These are phyloP conservation scores for Glyptemys insculpta DNA, from an alignment of 2,797 vertebrate genomes.

Conservation along the genomic window DNA sequence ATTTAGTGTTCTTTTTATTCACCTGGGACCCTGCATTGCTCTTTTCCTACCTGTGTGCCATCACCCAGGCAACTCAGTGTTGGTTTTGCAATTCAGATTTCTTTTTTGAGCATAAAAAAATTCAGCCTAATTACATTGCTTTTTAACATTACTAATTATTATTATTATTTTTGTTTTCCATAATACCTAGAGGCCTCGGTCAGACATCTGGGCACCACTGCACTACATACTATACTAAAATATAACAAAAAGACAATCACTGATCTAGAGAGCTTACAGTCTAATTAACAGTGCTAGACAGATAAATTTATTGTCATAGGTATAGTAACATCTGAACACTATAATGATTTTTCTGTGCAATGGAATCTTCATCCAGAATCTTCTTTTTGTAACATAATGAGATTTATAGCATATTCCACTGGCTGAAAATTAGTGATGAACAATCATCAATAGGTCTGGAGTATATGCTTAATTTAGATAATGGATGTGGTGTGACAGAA, in stretches of 20 bases:
- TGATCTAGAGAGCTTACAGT: not conserved
- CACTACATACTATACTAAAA: not conserved
- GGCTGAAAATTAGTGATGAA: not conserved
- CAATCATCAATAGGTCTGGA: not conserved
- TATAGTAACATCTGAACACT: not conserved
- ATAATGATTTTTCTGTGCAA: not conserved
- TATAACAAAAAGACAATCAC: not conserved
- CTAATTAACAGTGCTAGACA: not conserved
- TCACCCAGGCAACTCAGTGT: not conserved
- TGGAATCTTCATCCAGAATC: not conserved
- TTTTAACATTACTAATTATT: not conserved
- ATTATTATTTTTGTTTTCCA: not conserved
- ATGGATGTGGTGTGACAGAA: not conserved
- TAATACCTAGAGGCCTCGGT: not conserved
- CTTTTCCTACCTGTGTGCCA: not conserved
- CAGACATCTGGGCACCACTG: not conserved
- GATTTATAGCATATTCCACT: not conserved
- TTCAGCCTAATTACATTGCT: not conserved
- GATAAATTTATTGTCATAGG: not conserved
- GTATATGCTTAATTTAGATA: not conserved
- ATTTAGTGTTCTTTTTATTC: constrained; percentile 50
- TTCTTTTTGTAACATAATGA: not conserved
- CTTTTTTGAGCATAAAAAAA: not conserved
- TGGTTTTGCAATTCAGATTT: not conserved
- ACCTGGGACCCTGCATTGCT: not conserved